These are phyloP conservation scores for Hofmannophila pseudospretella DNA, from an alignment of 2,888 invertebrate species.

Conservation along the genomic window DNA sequence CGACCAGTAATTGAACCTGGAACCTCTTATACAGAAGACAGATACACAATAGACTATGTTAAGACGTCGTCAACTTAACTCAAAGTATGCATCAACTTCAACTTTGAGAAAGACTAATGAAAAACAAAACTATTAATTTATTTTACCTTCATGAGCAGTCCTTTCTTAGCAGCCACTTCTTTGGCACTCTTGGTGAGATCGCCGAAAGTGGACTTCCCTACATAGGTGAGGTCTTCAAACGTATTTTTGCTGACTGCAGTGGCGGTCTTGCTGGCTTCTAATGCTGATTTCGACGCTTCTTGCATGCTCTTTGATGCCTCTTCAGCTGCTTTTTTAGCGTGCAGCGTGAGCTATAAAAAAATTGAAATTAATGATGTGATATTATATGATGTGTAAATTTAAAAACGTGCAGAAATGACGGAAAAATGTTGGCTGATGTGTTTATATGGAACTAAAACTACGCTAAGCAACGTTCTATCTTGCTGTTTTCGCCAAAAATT, in stretches of 20 bases:
- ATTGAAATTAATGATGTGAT: too few relatives aligned
- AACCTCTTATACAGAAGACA: too few relatives aligned
- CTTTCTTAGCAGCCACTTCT: slow-evolving; percentile 91
- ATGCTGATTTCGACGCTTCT: slow-evolving; percentile 89
- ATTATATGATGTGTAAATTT: too few relatives aligned
- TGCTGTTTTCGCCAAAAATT: background rate
- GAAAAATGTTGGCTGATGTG: too few relatives aligned
- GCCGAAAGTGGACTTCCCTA: slow-evolving; percentile 92
- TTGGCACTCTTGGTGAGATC: slow-evolving; percentile 95
- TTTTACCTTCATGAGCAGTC: slow-evolving; percentile 83
- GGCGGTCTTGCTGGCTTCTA: slow-evolving; percentile 92
- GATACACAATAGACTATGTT: too few relatives aligned
- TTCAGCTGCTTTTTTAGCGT: slow-evolving; percentile 92
- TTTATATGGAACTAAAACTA: background rate
- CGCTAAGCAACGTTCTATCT: background rate
- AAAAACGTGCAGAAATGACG: background rate
- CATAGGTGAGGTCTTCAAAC: slow-evolving; percentile 91
- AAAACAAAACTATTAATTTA: too few relatives aligned
- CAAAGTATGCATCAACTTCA: too few relatives aligned
- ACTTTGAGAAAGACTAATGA: too few relatives aligned
- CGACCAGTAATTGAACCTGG: too few relatives aligned
- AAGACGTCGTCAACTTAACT: too few relatives aligned
- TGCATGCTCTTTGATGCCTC: slow-evolving; percentile 89
- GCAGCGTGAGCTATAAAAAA: slow-evolving; percentile 83
- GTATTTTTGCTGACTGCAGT: slow-evolving; percentile 93